Evolutionary conservation across 2,888 invertebrate species (phyloP).

Genomic region (Drepanosiphum platanoidis): DNA sequence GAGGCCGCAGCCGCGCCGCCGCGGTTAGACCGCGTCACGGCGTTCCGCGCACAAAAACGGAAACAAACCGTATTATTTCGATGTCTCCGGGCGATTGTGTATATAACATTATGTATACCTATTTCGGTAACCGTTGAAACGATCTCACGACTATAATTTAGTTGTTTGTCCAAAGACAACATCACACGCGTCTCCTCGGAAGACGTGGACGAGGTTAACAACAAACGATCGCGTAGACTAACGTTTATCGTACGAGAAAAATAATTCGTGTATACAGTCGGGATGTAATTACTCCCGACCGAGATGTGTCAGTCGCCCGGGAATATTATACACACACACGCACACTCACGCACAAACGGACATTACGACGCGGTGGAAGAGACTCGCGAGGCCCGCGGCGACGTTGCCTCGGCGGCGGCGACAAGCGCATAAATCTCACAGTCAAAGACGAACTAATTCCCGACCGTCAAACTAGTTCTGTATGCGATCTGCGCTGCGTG

Average conservation of each 20-base stretch:
- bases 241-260: no score
- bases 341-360: no score
- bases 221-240: not conserved
- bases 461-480: not conserved
- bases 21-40: no score
- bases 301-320: no score
- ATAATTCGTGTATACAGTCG: no score
- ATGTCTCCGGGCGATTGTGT: not conserved
- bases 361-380: not conserved
- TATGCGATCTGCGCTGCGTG: not conserved
- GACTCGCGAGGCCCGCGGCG: not conserved
- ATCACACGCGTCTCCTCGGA: not conserved
- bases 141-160: not conserved
- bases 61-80: not conserved
- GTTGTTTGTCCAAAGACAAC: not conserved
- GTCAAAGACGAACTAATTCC: not conserved
- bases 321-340: no score
- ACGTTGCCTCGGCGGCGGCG: not conserved
- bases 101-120: no score
- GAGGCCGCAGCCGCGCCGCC: no score
- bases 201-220: not conserved
- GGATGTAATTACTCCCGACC: no score
- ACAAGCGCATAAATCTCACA: not conserved
- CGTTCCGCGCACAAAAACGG: not conserved
- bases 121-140: not conserved